A percentile compares a stretch with the other conserved stretches of the same genome.
phyloP scores from a whole-genome alignment of 2,888 invertebrate genomes.

The Hydraecia micacea region DNA sequence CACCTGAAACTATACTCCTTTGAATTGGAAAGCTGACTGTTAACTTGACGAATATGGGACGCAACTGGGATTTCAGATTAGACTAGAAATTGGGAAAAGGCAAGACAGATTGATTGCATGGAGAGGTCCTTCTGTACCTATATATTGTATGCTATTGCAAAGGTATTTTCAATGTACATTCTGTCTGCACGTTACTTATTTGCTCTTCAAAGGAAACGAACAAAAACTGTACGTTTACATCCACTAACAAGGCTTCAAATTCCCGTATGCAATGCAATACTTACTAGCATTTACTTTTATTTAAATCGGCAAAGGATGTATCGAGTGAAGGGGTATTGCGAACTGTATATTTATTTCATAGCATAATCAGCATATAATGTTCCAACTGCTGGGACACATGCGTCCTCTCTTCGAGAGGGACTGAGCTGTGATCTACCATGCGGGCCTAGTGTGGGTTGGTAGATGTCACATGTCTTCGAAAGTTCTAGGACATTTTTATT shows the following conservation, averaged over 20 bases:
- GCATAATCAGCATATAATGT: not conserved
- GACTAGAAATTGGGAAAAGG: not conserved
- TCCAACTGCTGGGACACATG: not conserved
- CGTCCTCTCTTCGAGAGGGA: not conserved
- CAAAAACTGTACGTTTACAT: slow-evolving; percentile 33
- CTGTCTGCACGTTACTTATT: slow-evolving; percentile 30
- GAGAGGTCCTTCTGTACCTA: not conserved
- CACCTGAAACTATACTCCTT: slow-evolving; percentile 48
- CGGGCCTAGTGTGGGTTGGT: not conserved
- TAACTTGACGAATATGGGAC: slow-evolving; percentile 35
- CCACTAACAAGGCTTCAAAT: slow-evolving; percentile 40
- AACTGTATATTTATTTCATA: slow-evolving; percentile 5
- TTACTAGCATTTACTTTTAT: slow-evolving; percentile 22
- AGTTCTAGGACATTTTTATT: not conserved
- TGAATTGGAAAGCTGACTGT: slow-evolving; percentile 49
- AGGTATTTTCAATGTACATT: slow-evolving; percentile 39
- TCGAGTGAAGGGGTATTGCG: not conserved
- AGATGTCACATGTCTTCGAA: not conserved
- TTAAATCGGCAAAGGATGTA: slow-evolving; percentile 6
- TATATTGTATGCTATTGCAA: not conserved
- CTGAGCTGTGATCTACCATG: not conserved
- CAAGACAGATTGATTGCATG: not conserved
- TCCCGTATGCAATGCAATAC: slow-evolving; percentile 12
- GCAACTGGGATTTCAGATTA: not conserved
- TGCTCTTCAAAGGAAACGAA: slow-evolving; percentile 38